Base-by-base conservation (phyloP, 1,140 invertebrate species). In the Drosophila subobscura region DNA sequence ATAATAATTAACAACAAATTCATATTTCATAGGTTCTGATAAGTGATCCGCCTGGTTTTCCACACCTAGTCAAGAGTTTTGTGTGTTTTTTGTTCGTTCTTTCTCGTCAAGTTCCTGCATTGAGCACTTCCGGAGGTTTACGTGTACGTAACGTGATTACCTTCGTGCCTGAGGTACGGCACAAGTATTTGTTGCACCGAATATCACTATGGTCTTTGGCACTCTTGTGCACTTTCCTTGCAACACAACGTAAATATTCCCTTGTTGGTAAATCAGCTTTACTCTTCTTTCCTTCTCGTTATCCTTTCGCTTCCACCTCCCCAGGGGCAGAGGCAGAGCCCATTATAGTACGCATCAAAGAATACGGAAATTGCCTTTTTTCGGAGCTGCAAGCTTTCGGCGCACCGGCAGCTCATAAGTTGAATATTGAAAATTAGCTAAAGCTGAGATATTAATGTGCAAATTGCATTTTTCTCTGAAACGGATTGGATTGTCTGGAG, bases 351-450 rank as follows among this genome's bases (percentile, higher is more conserved):
- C 60, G 72, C 78, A 63, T 51, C 67, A 57, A 73, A 70, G 63
- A 81, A 64, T 59, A 46, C 79, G 70, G 63, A 81, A 81, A 78
- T 77, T 83, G 78, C 73, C 60, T 77, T 77, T 80, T 77, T 77
- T 72, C 47, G 23, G 72, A 83, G 78, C 67, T 77, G 58, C 64
- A 63, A 77, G 66, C 75, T 67, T 63, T 61, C n/a, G 10, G 8
- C 8, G 12, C 46, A 16, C 45, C 79, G 55, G 61, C 58, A 56
- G 45, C 29, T 47, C 20, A 4, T 40, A 66, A 67, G 61, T 66
- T 37, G 3, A 59, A 83, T 83, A 81, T 83, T 81, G 80, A 83
- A 73, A 73, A 80, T 81, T 83, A 72, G 79, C 61, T 66, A 52
- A 56, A 46, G 50, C 53, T 72, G 55, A 45, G 70, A 67, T 67